phyloP scores from a whole-genome alignment of 2,888 invertebrate genomes.

The Coecobrya sp. region DNA sequence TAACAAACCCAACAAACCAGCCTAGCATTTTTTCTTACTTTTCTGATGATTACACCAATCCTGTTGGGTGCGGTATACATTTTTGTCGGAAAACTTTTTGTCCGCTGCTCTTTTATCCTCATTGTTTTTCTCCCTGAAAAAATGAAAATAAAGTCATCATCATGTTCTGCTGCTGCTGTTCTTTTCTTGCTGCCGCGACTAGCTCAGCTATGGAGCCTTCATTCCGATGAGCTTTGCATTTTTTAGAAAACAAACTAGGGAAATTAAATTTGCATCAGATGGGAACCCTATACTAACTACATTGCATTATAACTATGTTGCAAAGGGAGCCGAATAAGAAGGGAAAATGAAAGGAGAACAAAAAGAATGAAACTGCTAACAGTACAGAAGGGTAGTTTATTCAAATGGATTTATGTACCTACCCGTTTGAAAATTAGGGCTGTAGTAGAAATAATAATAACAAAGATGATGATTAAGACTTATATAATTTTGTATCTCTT shows the following conservation, averaged over 20 bases:
- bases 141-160: slow-evolving; percentile 35
- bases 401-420: too few relatives aligned
- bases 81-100: slow-evolving; percentile 12
- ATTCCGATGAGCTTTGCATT: neutral
- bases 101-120: neutral
- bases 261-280: slow-evolving; percentile 49
- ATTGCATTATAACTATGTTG: neutral
- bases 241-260: neutral
- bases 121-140: neutral
- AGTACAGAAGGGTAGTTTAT: too few relatives aligned
- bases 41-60: slow-evolving; percentile 23
- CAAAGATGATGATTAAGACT: neutral
- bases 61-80: slow-evolving; percentile 23
- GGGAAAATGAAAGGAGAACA: neutral
- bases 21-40: neutral
- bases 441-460: neutral
- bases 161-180: slow-evolving; percentile 2
- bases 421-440: too few relatives aligned
- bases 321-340: neutral
- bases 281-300: slow-evolving; percentile 27
- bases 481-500: neutral
- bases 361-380: neutral
- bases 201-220: neutral
- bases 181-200: neutral
- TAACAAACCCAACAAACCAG: neutral